A percentile compares a stretch with the other conserved stretches of the same genome.
Conservation (phyloP, 1,140 invertebrate genomes). For the Drosophila melanica region DNA sequence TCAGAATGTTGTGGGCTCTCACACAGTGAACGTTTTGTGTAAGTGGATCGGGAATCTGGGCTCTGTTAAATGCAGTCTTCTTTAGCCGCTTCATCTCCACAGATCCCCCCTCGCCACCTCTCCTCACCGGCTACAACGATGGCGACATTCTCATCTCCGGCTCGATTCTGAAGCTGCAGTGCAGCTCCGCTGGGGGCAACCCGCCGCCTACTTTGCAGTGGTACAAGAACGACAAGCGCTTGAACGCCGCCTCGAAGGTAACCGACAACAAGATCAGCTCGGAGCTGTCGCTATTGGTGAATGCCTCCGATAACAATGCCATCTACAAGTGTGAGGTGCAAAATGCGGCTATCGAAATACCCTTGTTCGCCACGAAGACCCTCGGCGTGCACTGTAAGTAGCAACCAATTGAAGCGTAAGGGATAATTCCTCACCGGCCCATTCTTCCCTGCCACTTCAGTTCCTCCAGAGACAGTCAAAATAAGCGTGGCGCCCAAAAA, state of each 20-base stretch:
- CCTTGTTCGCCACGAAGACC: constrained; percentile 91
- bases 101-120: constrained; percentile 95
- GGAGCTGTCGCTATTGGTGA: constrained; percentile 92
- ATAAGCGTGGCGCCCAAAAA: constrained; percentile 91
- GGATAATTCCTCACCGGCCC: not conserved
- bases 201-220: constrained; percentile 94
- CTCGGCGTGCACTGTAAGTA: constrained; percentile 96
- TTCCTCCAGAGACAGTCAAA: constrained; percentile 93
- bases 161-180: constrained; percentile 92
- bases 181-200: constrained; percentile 96
- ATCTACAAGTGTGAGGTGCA: constrained; percentile 95
- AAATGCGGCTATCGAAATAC: constrained; percentile 94
- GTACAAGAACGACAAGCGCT: constrained; percentile 94
- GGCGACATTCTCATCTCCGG: constrained; percentile 92
- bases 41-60: constrained; percentile 85
- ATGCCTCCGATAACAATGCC: constrained; percentile 95
- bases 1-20: constrained; percentile 93
- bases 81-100: constrained; percentile 22
- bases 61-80: not conserved
- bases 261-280: constrained; percentile 92
- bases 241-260: constrained; percentile 87
- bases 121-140: constrained; percentile 93
- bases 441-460: constrained; percentile 85
- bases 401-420: fast-evolving
- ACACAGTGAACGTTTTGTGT: constrained; percentile 96